Evolutionary conservation across 1,140 invertebrate genomes (phyloP), one percentile per base, ranked within the genome.

Genomic region (Halictus rubicundus): DNA sequence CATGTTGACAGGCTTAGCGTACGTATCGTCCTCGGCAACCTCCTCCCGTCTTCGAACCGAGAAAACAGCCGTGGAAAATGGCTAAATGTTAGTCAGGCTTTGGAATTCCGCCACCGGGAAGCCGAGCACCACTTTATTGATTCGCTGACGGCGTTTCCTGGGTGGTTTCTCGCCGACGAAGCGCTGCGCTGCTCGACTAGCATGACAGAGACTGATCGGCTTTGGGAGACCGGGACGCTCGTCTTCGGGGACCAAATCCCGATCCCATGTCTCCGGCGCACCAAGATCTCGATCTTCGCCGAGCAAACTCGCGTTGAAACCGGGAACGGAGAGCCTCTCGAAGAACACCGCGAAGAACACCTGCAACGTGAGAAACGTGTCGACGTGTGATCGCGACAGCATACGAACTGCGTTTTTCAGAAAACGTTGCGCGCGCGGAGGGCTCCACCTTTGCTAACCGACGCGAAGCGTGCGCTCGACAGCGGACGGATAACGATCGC

Each of bases 61-160:
- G 32, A 4, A 32, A 32, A 32, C 32, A 32, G 32, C 2, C 32
- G 32, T 32, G 32, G 32, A 32, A 32, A 32, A 2, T 32, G 32
- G 32, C 32, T 32, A 32, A 32, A 32, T 69, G 16, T 61, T 32
- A 52, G 60, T 80, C 80, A 80, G 68, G 78, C 61, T 83, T 81
- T 65, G 85, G 69, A 83, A 82, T 83, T 77, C 81, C 82, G 81
- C 81, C 75, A 73, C 68, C 66, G 78, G 37, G 57, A 68, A 46
- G 73, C 71, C 79, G 75, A 81, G 68, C 76, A 68, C 57, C 81
- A 69, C 84, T 85, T 89, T 91, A 91, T 91, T 85, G 89, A 91
- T 89, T 90, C 79, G 83, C 80, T 69, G 72, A 21, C 57, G 54
- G 49, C 46, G 73, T 77, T 81, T 61, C 25, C 64, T 80, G 72